These are phyloP conservation scores for Boulengeromyrus knoepffleri DNA, from an alignment of 2,113 vertebrate species.

Conservation along the genomic window DNA sequence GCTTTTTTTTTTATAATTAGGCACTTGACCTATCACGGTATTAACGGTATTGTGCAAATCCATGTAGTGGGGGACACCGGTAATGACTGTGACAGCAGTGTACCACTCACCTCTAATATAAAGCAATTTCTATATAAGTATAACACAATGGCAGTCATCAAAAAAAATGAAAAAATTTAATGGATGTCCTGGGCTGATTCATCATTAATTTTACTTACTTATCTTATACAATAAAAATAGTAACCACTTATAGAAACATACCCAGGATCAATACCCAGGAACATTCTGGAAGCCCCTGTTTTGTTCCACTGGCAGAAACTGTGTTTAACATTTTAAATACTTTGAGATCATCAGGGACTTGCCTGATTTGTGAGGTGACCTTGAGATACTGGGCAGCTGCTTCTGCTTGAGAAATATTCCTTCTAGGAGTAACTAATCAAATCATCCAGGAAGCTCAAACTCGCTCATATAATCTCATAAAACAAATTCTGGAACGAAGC, in stretches of 20 bases:
- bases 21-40: too few species aligned
- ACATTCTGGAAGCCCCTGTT: neutral
- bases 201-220: neutral
- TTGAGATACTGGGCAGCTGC: neutral
- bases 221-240: neutral
- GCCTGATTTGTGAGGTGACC: neutral
- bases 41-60: too few species aligned
- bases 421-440: neutral
- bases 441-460: neutral
- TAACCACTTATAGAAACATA: neutral
- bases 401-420: neutral
- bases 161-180: neutral
- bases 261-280: neutral
- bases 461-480: neutral
- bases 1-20: too few species aligned
- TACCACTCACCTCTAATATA: too few species aligned
- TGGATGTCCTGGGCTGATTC: neutral
- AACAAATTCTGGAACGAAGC: neutral
- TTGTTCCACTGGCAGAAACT: neutral
- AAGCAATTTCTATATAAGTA: neutral
- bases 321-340: neutral
- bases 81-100: too few species aligned
- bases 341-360: neutral
- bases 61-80: too few species aligned
- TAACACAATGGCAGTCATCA: neutral